phyloP scores from a whole-genome alignment of 2,888 invertebrate species.

The Tortricodes alternella region DNA sequence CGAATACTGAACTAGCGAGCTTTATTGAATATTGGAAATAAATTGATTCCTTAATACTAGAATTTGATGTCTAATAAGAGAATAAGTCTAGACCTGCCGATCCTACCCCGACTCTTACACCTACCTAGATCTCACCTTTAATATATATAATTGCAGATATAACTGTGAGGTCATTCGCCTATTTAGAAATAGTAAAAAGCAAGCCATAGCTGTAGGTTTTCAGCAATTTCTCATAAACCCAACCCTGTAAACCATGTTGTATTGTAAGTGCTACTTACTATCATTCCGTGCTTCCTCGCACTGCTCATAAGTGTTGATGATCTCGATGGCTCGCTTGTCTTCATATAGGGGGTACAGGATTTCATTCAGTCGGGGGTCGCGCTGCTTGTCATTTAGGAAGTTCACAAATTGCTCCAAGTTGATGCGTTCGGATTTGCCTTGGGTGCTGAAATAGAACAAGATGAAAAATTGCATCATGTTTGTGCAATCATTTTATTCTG shows the following conservation, averaged over 20 bases:
- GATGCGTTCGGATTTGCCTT: constrained; percentile 94
- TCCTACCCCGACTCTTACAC: too few relatives aligned
- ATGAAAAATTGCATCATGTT: not conserved
- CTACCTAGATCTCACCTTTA: too few relatives aligned
- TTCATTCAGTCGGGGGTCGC: constrained; percentile 99
- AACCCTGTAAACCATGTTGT: not conserved
- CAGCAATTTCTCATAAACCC: not conserved
- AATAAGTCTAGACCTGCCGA: too few relatives aligned
- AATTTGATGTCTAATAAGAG: too few relatives aligned
- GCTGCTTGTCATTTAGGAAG: constrained; percentile 98
- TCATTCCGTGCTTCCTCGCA: constrained; percentile 88
- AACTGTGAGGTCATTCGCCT: too few relatives aligned
- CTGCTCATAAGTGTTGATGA: constrained; percentile 96
- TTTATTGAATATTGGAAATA: too few relatives aligned
- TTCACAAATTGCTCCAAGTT: constrained; percentile 93
- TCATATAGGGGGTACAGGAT: constrained; percentile 99
- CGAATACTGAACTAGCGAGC: too few relatives aligned
- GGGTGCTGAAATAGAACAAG: constrained; percentile 85
- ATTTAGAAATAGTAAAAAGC: too few relatives aligned
- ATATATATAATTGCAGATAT: too few relatives aligned
- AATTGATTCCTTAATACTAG: too few relatives aligned
- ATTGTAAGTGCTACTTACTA: constrained; percentile 77
- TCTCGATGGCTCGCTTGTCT: constrained; percentile 95
- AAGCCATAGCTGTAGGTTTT: too few relatives aligned
- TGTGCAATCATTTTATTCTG: not conserved